These are phyloP conservation scores for Cebidichthys violaceus DNA, from an alignment of 2,113 vertebrate species.

Conservation along the genomic window DNA sequence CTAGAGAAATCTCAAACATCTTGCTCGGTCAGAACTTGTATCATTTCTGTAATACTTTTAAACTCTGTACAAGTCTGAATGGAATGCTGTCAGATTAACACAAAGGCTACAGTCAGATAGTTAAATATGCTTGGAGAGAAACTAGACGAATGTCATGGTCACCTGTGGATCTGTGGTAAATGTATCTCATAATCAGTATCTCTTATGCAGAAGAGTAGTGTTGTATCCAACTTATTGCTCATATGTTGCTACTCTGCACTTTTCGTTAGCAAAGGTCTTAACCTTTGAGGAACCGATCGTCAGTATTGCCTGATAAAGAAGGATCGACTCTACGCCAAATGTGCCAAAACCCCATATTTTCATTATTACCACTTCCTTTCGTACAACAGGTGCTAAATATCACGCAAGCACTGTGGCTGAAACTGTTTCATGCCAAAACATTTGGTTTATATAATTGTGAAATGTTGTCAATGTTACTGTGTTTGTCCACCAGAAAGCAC, in stretches of 20 bases:
- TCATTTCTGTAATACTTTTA: background rate
- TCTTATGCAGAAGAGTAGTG: background rate
- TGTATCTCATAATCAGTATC: background rate
- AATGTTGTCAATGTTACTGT: background rate
- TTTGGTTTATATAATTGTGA: background rate
- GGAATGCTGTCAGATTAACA: background rate
- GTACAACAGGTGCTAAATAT: background rate
- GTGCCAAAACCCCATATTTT: background rate
- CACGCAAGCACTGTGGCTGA: background rate
- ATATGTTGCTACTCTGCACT: background rate
- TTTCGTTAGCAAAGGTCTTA: background rate
- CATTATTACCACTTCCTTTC: background rate
- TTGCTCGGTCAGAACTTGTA: background rate
- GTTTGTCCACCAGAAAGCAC: constrained; percentile 5
- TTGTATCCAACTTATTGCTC: background rate
- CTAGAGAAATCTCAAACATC: too few relatives aligned
- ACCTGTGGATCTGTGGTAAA: background rate
- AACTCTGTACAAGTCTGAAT: background rate
- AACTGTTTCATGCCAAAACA: background rate
- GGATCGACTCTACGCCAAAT: background rate
- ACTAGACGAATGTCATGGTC: background rate
- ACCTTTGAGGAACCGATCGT: background rate
- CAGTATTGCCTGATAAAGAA: background rate
- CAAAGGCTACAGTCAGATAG: background rate
- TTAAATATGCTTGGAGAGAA: background rate